Percentiles rank a stretch among this genome's conserved stretches.
Conservation (phyloP, 1,140 invertebrate genomes). For the Palaemon carinicauda region DNA sequence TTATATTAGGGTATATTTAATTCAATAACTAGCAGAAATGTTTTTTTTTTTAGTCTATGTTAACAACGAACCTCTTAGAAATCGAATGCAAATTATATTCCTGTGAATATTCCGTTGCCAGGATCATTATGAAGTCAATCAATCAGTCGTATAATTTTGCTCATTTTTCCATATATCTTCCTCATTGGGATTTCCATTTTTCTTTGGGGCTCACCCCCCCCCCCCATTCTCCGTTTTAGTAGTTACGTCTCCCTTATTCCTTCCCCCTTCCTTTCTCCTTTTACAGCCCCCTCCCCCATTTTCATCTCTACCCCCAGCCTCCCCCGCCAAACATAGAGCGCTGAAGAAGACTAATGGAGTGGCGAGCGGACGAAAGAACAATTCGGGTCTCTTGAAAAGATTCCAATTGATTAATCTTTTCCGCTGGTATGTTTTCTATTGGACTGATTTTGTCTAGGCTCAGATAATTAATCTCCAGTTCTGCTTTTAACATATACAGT, state of each 20-base stretch:
- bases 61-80: too few relatives aligned
- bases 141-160: neutral
- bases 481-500: neutral
- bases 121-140: too few relatives aligned
- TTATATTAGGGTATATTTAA: too few relatives aligned
- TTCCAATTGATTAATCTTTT: slow-evolving; percentile 50
- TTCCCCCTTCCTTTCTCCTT: neutral
- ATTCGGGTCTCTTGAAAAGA: slow-evolving; percentile 46
- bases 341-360: slow-evolving; percentile 53
- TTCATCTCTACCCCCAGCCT: neutral
- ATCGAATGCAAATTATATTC: too few relatives aligned
- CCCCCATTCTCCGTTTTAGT: neutral
- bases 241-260: neutral
- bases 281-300: neutral
- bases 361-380: slow-evolving; percentile 52
- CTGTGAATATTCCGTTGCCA: too few relatives aligned
- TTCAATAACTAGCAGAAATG: too few relatives aligned
- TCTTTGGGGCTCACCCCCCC: neutral
- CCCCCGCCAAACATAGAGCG: neutral
- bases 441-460: slow-evolving; percentile 43
- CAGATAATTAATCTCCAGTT: slow-evolving; percentile 22
- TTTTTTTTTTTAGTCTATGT: too few relatives aligned
- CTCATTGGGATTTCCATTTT: neutral
- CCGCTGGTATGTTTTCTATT: slow-evolving; percentile 49
- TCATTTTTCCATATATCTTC: neutral